phyloP scores from a whole-genome alignment of 2,797 vertebrate genomes.

The Varecia variegata region DNA sequence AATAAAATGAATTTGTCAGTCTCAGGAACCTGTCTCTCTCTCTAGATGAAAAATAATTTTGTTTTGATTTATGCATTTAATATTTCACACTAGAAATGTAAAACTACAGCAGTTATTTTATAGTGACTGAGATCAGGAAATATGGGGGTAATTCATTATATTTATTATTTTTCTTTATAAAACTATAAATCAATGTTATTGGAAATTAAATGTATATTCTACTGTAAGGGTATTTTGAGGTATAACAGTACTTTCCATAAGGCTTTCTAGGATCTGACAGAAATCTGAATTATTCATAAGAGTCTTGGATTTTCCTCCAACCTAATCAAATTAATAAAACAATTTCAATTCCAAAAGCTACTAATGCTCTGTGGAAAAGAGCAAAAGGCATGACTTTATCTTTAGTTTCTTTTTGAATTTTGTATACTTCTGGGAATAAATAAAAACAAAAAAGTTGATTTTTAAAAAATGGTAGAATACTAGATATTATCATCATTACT shows the following conservation, averaged over 20 bases:
- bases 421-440: conserved; percentile 15
- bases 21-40: conserved; percentile 87
- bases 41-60: conserved; percentile 88
- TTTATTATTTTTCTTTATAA: conserved; percentile 97
- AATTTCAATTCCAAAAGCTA: conserved; percentile 81
- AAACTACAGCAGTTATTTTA: conserved; percentile 87
- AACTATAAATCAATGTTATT: conserved; percentile 92
- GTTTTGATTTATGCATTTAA: conserved; percentile 97
- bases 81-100: conserved; percentile 94
- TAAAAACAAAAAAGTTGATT: conserved; percentile 44
- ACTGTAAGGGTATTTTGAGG: conserved; percentile 82
- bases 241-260: conserved; percentile 89
- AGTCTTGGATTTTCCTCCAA: conserved; percentile 79
- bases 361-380: conserved; percentile 76
- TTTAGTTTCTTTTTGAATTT: conserved; percentile 57
- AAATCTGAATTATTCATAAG: conserved; percentile 91
- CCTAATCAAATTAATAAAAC: conserved; percentile 85
- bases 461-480: not conserved
- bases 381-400: conserved; percentile 70
- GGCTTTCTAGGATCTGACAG: conserved; percentile 88
- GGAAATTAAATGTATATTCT: conserved; percentile 90
- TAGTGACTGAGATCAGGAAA: conserved; percentile 91
- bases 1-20: conserved; percentile 93
- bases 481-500: not conserved
- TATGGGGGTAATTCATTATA: conserved; percentile 93